Conservation (phyloP, 2,113 vertebrate species). For the Callospermophilus lateralis region DNA sequence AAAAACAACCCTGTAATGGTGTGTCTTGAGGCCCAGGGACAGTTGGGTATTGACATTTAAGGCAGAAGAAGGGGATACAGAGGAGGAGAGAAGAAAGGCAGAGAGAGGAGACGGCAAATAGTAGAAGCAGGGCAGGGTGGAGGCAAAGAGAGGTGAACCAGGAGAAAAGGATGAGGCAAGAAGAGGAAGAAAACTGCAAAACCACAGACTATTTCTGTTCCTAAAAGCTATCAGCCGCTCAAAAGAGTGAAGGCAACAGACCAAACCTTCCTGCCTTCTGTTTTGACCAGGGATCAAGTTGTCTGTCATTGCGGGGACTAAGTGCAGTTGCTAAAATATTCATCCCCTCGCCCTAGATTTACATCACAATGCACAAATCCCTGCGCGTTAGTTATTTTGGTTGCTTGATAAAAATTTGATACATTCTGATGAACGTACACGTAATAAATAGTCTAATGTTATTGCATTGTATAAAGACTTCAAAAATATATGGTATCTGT, state of each 20-base stretch:
- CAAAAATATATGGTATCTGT: slow-evolving; percentile 66
- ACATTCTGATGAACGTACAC: slow-evolving; percentile 77
- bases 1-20: background rate
- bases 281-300: slow-evolving; percentile 15
- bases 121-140: background rate
- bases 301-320: slow-evolving; percentile 60
- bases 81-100: background rate
- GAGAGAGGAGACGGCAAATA: background rate
- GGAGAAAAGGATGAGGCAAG: background rate
- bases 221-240: background rate
- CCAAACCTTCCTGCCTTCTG: background rate
- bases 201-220: background rate
- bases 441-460: slow-evolving; percentile 80
- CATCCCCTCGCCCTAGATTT: slow-evolving; percentile 80
- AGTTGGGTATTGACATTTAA: background rate
- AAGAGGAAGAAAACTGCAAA: background rate
- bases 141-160: background rate
- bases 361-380: slow-evolving; percentile 64
- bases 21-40: background rate
- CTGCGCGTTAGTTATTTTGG: slow-evolving; percentile 83
- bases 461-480: slow-evolving; percentile 76
- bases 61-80: background rate
- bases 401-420: slow-evolving; percentile 88
- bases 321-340: slow-evolving; percentile 87
- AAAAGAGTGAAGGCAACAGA: background rate